phyloP scores from a whole-genome alignment of 2,888 invertebrate genomes.

The Vesta saturnalis region DNA sequence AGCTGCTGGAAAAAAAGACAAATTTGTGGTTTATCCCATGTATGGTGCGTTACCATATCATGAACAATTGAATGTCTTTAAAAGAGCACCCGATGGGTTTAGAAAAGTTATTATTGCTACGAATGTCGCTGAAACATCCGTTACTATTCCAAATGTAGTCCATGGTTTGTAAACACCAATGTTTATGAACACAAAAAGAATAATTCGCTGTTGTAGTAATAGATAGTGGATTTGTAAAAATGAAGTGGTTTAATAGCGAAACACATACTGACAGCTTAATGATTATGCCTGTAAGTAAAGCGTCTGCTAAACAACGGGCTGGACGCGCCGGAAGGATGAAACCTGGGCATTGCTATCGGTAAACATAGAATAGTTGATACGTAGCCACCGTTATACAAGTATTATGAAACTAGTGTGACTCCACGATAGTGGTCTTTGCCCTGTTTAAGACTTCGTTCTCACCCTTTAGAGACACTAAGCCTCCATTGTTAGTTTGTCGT shows the following conservation, averaged over 20 bases:
- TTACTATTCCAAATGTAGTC: constrained; percentile 92
- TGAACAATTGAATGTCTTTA: constrained; percentile 86
- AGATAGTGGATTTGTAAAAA: constrained; percentile 95
- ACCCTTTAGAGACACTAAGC: too few species aligned
- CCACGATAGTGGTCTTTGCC: too few species aligned
- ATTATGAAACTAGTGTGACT: too few species aligned
- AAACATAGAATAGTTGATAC: too few species aligned
- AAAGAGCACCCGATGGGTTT: constrained; percentile 71
- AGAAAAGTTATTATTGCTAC: constrained; percentile 94
- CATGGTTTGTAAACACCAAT: constrained; percentile 71
- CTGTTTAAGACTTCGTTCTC: too few species aligned
- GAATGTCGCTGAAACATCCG: constrained; percentile 96
- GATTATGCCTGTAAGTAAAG: constrained; percentile 83
- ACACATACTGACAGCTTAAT: constrained; percentile 87
- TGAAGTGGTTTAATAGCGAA: constrained; percentile 87
- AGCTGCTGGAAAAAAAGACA: constrained; percentile 63
- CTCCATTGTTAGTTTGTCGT: too few species aligned
- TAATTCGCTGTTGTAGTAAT: constrained; percentile 87
- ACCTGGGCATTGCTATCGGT: constrained; percentile 87
- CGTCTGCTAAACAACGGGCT: constrained; percentile 91
- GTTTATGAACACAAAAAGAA: too few species aligned
- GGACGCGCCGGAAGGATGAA: constrained; percentile 90
- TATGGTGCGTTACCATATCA: constrained; percentile 88
- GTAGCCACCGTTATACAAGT: too few species aligned
- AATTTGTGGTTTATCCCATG: constrained; percentile 83